These are phyloP conservation scores for Perccottus glenii DNA, from an alignment of 2,113 vertebrate genomes.

Conservation along the genomic window DNA sequence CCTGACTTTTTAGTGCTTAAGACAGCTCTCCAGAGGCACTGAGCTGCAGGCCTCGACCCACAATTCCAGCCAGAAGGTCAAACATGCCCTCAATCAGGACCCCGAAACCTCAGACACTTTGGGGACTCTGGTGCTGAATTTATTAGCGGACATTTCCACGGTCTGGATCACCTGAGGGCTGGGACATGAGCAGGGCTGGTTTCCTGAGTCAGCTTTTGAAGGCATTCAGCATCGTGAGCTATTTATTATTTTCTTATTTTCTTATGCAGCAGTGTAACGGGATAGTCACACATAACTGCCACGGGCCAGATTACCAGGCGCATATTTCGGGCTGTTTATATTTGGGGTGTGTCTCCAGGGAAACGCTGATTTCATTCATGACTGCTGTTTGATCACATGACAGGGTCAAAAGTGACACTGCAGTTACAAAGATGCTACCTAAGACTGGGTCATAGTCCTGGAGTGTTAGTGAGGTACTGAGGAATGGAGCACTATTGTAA, in stretches of 20 bases:
- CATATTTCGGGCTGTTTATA: slow-evolving; percentile 66
- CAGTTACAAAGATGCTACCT: slow-evolving; percentile 14
- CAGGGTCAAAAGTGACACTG: slow-evolving; percentile 46
- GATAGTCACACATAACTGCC: slow-evolving; percentile 57
- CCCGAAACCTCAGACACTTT: slow-evolving; percentile 52
- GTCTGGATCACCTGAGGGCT: slow-evolving; percentile 50
- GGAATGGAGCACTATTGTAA: neutral
- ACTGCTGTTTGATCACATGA: slow-evolving; percentile 49
- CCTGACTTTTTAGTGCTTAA: slow-evolving; percentile 44
- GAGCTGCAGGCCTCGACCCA: slow-evolving; percentile 23
- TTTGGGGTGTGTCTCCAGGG: slow-evolving; percentile 59
- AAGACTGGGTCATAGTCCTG: neutral
- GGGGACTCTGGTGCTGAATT: slow-evolving; percentile 48
- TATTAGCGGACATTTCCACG: slow-evolving; percentile 42
- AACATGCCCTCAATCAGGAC: slow-evolving; percentile 43
- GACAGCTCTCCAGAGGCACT: slow-evolving; percentile 36
- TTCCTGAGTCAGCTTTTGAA: slow-evolving; percentile 57
- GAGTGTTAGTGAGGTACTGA: neutral
- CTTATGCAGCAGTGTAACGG: slow-evolving; percentile 66
- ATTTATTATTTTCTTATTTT: slow-evolving; percentile 65
- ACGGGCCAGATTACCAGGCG: slow-evolving; percentile 30
- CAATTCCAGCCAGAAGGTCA: slow-evolving; percentile 54
- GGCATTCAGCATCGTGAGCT: slow-evolving; percentile 45
- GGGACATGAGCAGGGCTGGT: slow-evolving; percentile 39
- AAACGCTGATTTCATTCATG: slow-evolving; percentile 48